A percentile compares a stretch with the other conserved stretches of the same genome.
phyloP scores from a whole-genome alignment of 2,888 invertebrate genomes.

The Ichneumoninae sp. region DNA sequence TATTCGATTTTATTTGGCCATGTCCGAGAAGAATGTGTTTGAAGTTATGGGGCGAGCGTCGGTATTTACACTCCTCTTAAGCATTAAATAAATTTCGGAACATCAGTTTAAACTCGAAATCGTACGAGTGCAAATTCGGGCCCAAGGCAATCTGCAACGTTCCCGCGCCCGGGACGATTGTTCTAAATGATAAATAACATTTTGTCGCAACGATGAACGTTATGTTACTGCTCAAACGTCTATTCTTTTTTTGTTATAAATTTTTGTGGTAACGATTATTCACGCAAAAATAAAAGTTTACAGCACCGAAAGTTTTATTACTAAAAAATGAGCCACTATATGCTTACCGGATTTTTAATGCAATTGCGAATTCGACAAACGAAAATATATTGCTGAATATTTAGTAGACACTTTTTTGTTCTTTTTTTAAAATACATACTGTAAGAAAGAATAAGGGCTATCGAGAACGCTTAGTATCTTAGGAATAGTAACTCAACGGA shows the following conservation, averaged over 20 bases:
- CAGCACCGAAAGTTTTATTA: conserved; percentile 24
- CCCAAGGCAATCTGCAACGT: not conserved
- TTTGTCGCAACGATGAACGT: not conserved
- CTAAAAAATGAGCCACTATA: not conserved
- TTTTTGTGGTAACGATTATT: not conserved
- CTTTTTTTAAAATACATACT: not conserved
- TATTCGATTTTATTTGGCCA: not conserved
- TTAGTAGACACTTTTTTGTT: not conserved
- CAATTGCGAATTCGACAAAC: not conserved
- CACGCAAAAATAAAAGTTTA: conserved; percentile 10
- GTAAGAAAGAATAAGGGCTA: not conserved
- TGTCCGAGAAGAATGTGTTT: not conserved
- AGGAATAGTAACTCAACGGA: conserved; percentile 13
- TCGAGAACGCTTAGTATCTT: conserved; percentile 7
- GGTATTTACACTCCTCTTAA: too few species aligned
- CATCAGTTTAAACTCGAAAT: not conserved
- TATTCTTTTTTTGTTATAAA: not conserved
- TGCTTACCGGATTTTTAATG: not conserved
- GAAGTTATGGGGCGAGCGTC: too few species aligned
- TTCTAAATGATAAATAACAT: not conserved
- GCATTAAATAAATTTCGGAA: too few species aligned
- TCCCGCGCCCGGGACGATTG: not conserved
- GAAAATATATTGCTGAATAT: conserved; percentile 22
- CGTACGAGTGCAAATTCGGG: not conserved
- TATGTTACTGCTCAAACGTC: not conserved